phyloP scores from a whole-genome alignment of 1,140 invertebrate species.

The Dreissena polymorpha region DNA sequence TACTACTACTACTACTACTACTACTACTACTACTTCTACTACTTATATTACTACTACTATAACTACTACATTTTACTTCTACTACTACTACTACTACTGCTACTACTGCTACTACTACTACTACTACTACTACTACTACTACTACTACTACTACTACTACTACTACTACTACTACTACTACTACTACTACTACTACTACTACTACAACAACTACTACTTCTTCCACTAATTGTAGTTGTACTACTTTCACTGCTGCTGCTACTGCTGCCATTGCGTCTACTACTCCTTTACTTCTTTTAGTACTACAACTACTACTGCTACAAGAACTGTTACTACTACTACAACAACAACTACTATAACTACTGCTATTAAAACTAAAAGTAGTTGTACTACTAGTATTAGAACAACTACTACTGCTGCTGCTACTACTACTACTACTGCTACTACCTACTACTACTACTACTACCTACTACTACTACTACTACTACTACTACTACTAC shows the following conservation, averaged over 20 bases:
- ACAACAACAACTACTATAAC: neutral
- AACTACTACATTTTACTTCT: neutral
- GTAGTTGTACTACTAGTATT: neutral
- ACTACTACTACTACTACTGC: neutral
- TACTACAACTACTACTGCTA: slow-evolving; percentile 2
- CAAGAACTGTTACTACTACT: neutral
- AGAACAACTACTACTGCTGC: neutral
- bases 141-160: neutral
- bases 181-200: slow-evolving; percentile 9
- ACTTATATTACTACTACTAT: neutral
- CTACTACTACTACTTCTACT: neutral
- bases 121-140: neutral
- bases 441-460: slow-evolving; percentile 8
- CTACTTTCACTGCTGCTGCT: neutral
- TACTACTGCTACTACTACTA: neutral
- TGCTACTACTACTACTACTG: slow-evolving; percentile 1
- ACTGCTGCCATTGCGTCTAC: neutral
- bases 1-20: slow-evolving; percentile 5
- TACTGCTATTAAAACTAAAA: neutral
- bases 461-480: neutral
- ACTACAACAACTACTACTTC: neutral
- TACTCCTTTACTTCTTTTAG: neutral
- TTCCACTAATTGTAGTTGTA: neutral
- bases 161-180: slow-evolving; percentile 2
- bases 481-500: neutral